phyloP scores from a whole-genome alignment of 2,113 vertebrate genomes.

The Grus americana region DNA sequence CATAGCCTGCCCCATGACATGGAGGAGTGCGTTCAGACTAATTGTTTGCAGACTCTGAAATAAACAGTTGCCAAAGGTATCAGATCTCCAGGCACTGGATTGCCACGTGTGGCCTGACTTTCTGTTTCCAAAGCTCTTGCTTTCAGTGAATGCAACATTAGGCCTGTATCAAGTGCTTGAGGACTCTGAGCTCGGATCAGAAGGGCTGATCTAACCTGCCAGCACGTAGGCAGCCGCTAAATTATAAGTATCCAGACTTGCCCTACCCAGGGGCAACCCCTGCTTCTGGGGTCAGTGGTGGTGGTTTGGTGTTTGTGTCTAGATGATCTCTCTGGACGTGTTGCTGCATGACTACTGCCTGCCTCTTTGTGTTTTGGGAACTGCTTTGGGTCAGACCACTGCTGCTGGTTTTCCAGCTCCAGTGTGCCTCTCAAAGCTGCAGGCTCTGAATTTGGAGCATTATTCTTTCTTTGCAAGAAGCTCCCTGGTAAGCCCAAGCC shows the following conservation, averaged over 20 bases:
- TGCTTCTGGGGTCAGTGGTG: neutral
- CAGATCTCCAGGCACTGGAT: neutral
- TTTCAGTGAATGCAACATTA: neutral
- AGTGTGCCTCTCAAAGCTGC: neutral
- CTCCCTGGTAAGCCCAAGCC: neutral
- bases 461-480: neutral
- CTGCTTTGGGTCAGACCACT: neutral
- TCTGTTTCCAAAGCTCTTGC: neutral
- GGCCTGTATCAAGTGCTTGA: neutral
- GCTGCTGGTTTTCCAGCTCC: neutral
- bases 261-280: neutral
- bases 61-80: neutral
- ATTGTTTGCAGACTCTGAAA: neutral
- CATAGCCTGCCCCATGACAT: accelerated
- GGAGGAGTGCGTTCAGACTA: neutral
- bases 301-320: neutral
- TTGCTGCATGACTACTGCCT: neutral
- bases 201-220: neutral
- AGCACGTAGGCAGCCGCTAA: neutral
- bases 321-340: neutral
- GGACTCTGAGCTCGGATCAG: neutral
- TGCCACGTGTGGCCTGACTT: neutral
- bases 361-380: neutral
- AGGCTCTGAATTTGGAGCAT: neutral
- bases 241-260: neutral